phyloP scores from a whole-genome alignment of 1,140 invertebrate species.

The Gerris buenoi region DNA sequence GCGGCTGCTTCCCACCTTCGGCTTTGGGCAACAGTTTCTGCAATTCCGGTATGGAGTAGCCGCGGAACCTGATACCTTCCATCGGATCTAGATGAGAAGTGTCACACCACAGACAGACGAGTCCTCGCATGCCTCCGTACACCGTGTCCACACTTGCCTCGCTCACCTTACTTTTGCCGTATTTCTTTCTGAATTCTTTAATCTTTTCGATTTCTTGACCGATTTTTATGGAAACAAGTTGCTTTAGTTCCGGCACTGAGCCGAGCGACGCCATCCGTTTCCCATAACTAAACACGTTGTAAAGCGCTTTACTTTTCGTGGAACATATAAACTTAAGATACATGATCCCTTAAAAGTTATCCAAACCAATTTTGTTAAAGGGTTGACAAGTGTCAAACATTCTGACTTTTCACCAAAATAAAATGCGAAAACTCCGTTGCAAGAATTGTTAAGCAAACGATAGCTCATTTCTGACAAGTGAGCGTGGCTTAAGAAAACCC shows the following conservation, averaged over 20 bases:
- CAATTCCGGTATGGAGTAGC: slow-evolving; percentile 86
- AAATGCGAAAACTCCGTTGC: too few relatives aligned
- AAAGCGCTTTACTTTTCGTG: too few relatives aligned
- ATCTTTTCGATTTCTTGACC: slow-evolving; percentile 46
- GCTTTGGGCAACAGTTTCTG: slow-evolving; percentile 79
- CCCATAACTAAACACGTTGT: too few relatives aligned
- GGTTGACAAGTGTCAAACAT: too few relatives aligned
- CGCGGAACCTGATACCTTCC: slow-evolving; percentile 88
- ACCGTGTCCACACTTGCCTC: slow-evolving; percentile 93
- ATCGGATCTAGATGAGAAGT: slow-evolving; percentile 88
- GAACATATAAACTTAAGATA: too few relatives aligned
- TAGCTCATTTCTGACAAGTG: too few relatives aligned
- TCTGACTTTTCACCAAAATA: too few relatives aligned
- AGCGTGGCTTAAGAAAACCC: too few relatives aligned
- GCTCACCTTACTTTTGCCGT: slow-evolving; percentile 76
- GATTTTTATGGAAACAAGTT: background rate
- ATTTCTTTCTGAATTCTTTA: slow-evolving; percentile 70
- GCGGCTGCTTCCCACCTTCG: slow-evolving; percentile 63
- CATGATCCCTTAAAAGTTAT: too few relatives aligned
- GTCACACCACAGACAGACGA: slow-evolving; percentile 84
- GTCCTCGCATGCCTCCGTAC: slow-evolving; percentile 93
- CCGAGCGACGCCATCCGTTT: background rate
- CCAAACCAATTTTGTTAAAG: too few relatives aligned
- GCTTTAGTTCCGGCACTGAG: background rate
- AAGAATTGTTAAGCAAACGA: too few relatives aligned